Conservation (phyloP, 30 jellyfish, hydroid and myxozoan genomes). For the Mastigias papua region DNA sequence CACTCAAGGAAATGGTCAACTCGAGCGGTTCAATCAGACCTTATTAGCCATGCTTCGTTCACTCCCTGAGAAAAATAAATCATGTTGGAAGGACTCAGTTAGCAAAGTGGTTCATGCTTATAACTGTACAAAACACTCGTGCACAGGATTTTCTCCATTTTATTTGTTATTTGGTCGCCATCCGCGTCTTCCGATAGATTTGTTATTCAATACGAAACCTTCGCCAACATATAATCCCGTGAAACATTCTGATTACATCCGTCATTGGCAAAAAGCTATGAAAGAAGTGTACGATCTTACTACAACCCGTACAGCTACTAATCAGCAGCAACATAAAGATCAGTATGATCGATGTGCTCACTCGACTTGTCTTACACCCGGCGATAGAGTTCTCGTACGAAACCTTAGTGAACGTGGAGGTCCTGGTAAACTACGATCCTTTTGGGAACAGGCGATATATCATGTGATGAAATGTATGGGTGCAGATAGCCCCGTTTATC, state of each 20-base stretch:
- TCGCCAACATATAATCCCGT: not conserved
- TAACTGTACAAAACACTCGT: conserved; percentile 7
- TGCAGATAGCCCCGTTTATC: conserved; percentile 6
- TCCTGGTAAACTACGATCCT: conserved; percentile 29
- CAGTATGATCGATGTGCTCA: not conserved
- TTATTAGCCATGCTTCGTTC: conserved; percentile 42
- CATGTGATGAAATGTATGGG: conserved; percentile 1
- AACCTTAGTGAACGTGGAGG: conserved; percentile 7
- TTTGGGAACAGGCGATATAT: conserved; percentile 16
- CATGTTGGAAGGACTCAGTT: conserved; percentile 9
- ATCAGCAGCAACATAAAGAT: not conserved
- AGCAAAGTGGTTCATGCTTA: conserved; percentile 11
- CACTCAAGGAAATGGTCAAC: conserved; percentile 67
- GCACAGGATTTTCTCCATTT: conserved; percentile 16
- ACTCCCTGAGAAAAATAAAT: conserved; percentile 1
- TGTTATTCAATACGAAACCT: conserved; percentile 8
- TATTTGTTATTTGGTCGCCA: conserved; percentile 25
- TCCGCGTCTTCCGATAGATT: conserved; percentile 22
- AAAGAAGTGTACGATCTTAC: conserved; percentile 22
- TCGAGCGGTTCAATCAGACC: conserved; percentile 60
- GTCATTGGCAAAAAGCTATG: conserved; percentile 25
- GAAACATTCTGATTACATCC: not conserved
- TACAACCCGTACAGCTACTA: not conserved
- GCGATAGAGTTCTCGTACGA: conserved; percentile 9
- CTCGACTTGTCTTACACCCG: not conserved